phyloP scores from a whole-genome alignment of 2,113 vertebrate genomes.

The Forbesichthys agassizii region DNA sequence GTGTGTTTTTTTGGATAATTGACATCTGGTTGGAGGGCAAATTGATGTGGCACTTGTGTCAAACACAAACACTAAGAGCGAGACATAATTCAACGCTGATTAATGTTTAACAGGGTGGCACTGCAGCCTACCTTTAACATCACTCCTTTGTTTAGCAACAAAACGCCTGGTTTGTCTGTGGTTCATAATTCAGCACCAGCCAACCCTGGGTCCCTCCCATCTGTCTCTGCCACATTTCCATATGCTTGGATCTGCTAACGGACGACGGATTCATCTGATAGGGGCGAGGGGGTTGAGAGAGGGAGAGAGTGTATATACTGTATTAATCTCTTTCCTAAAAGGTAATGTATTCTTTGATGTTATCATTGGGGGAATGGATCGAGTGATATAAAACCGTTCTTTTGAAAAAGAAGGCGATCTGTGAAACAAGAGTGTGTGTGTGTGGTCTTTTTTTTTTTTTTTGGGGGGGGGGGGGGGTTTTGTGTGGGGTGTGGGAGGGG shows the following conservation, averaged over 20 bases:
- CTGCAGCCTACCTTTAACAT: too few relatives aligned
- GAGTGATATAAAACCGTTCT: conserved; percentile 51
- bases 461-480: conserved; percentile 30
- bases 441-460: not conserved
- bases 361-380: conserved; percentile 44
- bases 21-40: too few relatives aligned
- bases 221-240: too few relatives aligned
- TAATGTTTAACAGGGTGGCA: too few relatives aligned
- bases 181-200: too few relatives aligned
- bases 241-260: conserved; percentile 39
- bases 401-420: conserved; percentile 23
- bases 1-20: too few relatives aligned
- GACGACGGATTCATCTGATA: conserved; percentile 50
- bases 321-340: conserved; percentile 38
- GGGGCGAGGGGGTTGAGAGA: conserved; percentile 15
- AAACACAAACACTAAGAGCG: too few relatives aligned
- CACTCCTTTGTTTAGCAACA: too few relatives aligned
- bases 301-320: not conserved
- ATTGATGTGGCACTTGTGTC: too few relatives aligned
- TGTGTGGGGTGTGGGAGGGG: not conserved
- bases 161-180: too few relatives aligned
- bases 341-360: conserved; percentile 51
- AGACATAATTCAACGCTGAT: too few relatives aligned
- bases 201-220: too few relatives aligned
- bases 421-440: conserved; percentile 34